Conservation (phyloP, 2,888 invertebrate species). For the Drosophila algonquin region DNA sequence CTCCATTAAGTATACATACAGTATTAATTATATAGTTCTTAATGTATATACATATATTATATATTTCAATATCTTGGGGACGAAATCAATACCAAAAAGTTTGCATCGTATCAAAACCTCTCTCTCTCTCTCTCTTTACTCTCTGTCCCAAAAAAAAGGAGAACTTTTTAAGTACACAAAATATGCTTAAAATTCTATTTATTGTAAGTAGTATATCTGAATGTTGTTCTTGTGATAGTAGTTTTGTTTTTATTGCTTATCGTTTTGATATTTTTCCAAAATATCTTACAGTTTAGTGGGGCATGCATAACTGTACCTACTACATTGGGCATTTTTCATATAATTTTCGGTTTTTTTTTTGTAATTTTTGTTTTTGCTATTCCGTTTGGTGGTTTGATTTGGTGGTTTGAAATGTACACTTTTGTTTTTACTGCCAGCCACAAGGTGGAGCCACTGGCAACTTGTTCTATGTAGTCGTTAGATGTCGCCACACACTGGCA, state of each 20-base stretch:
- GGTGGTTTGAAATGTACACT: no score
- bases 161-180: slow-evolving; percentile 2
- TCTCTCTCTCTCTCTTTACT: slow-evolving; percentile 4
- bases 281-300: slow-evolving; percentile 1
- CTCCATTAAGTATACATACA: slow-evolving; percentile 14
- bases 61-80: slow-evolving; percentile 10
- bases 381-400: no score
- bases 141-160: not conserved
- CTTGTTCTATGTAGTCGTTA: no score
- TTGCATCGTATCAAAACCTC: slow-evolving; percentile 28
- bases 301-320: no score
- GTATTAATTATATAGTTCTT: not conserved
- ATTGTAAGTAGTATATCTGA: slow-evolving; percentile 14
- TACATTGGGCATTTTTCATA: not conserved
- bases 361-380: not conserved
- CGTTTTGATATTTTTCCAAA: slow-evolving; percentile 12
- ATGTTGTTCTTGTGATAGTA: slow-evolving; percentile 4
- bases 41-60: slow-evolving; percentile 10
- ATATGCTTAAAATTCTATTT: slow-evolving; percentile 14
- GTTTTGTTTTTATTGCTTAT: slow-evolving; percentile 37
- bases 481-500: no score
- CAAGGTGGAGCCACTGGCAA: no score
- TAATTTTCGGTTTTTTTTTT: not conserved
- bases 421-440: no score
- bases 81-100: slow-evolving; percentile 26